Evolutionary conservation across 2,797 vertebrate species (phyloP).

Genomic region (Graptemys geographica): DNA sequence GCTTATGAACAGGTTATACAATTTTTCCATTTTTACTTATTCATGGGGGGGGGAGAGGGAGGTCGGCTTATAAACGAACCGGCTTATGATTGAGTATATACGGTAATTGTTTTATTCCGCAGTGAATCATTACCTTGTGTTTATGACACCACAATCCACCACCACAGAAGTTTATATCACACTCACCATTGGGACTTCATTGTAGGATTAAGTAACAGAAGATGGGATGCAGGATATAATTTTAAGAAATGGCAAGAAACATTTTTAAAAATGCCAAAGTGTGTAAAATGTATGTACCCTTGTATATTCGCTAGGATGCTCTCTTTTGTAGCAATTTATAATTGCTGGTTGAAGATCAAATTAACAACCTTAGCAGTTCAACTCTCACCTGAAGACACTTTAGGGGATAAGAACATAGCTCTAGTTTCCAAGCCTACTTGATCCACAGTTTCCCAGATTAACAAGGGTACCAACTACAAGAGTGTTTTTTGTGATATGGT

Average conservation of each 20-base stretch:
- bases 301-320: neutral
- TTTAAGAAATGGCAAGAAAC: neutral
- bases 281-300: neutral
- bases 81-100: too few species aligned
- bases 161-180: neutral
- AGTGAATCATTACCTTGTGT: neutral
- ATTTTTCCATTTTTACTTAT: too few species aligned
- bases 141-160: neutral
- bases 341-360: neutral
- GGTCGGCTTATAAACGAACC: too few species aligned
- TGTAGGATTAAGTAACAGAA: neutral
- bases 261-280: neutral
- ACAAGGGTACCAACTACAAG: neutral
- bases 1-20: too few species aligned
- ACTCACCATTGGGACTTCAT: neutral
- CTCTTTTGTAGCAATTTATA: neutral
- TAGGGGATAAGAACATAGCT: neutral
- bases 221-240: neutral
- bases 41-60: too few species aligned
- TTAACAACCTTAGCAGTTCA: neutral
- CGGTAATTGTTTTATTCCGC: neutral
- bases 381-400: neutral
- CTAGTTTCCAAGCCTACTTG: neutral
- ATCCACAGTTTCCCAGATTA: neutral
- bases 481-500: neutral